Evolutionary conservation across 2,888 invertebrate species (phyloP).

Genomic region (Oscheius myriophilus): DNA sequence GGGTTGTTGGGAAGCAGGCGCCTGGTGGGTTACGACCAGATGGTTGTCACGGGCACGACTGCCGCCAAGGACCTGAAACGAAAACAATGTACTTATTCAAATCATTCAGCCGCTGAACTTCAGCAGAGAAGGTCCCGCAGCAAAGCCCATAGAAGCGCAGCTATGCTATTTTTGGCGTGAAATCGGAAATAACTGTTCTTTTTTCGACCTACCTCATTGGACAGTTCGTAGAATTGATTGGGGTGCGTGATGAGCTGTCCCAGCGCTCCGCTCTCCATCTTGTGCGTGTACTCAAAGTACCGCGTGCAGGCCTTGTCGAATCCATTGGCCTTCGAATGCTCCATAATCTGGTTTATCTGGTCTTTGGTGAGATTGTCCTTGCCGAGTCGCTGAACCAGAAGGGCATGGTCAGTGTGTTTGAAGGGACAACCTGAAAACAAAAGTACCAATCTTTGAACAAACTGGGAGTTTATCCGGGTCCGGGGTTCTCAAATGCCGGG

Average conservation of each 20-base stretch:
- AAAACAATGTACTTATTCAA: not conserved
- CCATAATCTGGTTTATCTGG: constrained; percentile 38
- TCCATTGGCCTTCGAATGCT: constrained; percentile 37
- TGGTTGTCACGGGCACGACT: constrained; percentile 26
- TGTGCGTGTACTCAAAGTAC: constrained; percentile 65
- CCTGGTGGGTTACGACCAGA: not conserved
- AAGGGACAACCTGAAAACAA: constrained; percentile 85
- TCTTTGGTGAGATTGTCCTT: constrained; percentile 41
- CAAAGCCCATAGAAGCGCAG: no score
- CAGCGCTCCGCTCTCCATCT: constrained; percentile 59
- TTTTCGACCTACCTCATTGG: constrained; percentile 54
- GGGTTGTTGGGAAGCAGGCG: not conserved
- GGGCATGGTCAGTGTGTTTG: constrained; percentile 81
- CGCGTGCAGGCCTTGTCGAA: constrained; percentile 68
- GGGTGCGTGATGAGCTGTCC: constrained; percentile 68
- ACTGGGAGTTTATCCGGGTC: no score
- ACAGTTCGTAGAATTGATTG: constrained; percentile 67
- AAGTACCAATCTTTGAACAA: no score
- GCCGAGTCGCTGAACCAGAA: constrained; percentile 74
- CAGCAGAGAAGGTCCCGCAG: no score
- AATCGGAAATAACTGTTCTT: no score
- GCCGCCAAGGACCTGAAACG: constrained; percentile 21
- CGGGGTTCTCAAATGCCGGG: no score
- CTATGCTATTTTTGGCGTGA: no score
- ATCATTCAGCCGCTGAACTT: no score